These are phyloP conservation scores for Coleophora deauratella DNA, from an alignment of 2,888 invertebrate genomes.

Conservation along the genomic window DNA sequence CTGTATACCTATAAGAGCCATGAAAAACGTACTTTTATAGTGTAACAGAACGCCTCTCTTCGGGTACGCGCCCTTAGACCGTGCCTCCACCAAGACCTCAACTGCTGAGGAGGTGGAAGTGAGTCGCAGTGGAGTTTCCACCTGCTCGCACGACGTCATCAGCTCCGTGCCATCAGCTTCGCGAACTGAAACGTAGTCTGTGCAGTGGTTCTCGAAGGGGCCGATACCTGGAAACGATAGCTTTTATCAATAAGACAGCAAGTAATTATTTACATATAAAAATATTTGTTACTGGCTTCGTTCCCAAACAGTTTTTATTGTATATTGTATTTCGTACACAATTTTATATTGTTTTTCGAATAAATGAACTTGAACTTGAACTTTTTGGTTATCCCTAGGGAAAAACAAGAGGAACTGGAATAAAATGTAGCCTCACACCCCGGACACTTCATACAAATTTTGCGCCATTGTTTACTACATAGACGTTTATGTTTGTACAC, in stretches of 20 bases:
- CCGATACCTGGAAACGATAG: conserved; percentile 45
- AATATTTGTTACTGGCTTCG: neutral
- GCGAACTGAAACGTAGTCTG: conserved; percentile 64
- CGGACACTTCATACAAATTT: too few relatives aligned
- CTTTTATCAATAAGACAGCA: neutral
- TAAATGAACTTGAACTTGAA: too few relatives aligned
- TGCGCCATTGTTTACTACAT: too few relatives aligned
- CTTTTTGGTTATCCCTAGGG: too few relatives aligned
- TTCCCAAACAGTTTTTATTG: too few relatives aligned
- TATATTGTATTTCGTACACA: too few relatives aligned
- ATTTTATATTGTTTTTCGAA: too few relatives aligned
- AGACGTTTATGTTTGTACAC: too few relatives aligned
- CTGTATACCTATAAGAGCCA: too few relatives aligned
- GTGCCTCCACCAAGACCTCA: conserved; percentile 58
- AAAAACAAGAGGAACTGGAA: too few relatives aligned
- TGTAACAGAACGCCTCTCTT: conserved; percentile 78
- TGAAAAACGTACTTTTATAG: conserved; percentile 74
- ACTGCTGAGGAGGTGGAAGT: conserved; percentile 62
- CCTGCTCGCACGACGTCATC: conserved; percentile 70
- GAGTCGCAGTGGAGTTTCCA: conserved; percentile 63
- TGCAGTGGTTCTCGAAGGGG: conserved; percentile 64
- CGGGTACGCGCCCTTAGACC: conserved; percentile 70
- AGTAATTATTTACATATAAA: neutral
- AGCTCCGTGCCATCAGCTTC: conserved; percentile 64
- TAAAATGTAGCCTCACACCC: too few relatives aligned